Base-by-base conservation (phyloP, 2,888 invertebrate species). In the Autographa pulchrina region DNA sequence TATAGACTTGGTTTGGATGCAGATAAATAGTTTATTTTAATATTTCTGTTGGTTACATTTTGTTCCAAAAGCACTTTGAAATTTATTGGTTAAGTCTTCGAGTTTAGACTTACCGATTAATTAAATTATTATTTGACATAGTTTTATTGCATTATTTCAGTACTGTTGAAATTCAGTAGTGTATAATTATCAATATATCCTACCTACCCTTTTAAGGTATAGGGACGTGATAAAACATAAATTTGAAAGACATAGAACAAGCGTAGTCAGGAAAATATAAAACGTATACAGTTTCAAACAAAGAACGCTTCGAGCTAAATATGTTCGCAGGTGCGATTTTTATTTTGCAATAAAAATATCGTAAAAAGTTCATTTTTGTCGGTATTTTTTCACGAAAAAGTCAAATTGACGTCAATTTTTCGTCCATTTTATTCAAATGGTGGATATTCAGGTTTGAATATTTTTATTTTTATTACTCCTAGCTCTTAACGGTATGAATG, bases 321-420 rank as follows among this genome's bases (percentile, higher is more conserved):
- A 59, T 38, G 65, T 65, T 68, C 75, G 43, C 84, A 82, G 81
- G 81, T 82, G 84, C 58, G 58, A 78, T 70, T 84, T 83, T 82
- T 84, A 82, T 74, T 62, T 62, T 8, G 31, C 74, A 14, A 65
- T 82, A 82, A 84, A 82, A 82, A 60, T 35, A 7, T 63, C 73
- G 73, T 84, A 78, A 81, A 70, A 74, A 61, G n/a, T 18, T 54
- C 72, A 67, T 68, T 56, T 78, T 63, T 70, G 71, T 64, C 65
- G 67, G 64, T 68, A 61, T 70, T 70, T 81, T 72, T 64, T 52
- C 68, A 66, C 62, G 72, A 25, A 63, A 61, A 41, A 32, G 25
- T 35, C 59, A 16, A 41, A 72, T 77, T 62, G 71, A 73, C 56
- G 52, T 60, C 41, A 62, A 43, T 67, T 75, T 75, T 61, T 20